phyloP scores from a whole-genome alignment of 2,113 vertebrate species.

The Misgurnus anguillicaudatus region DNA sequence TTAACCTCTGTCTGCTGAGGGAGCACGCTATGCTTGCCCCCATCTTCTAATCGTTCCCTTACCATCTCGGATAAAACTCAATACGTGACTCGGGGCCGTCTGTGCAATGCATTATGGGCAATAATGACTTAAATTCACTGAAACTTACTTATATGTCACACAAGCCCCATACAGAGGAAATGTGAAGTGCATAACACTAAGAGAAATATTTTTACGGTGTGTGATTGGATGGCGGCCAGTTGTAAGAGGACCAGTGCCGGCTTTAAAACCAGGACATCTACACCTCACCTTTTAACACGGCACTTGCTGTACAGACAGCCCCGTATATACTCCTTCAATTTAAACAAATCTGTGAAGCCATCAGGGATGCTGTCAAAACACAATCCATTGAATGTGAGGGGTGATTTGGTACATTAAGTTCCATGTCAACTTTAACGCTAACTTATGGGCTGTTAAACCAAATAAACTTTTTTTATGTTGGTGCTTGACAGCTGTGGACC shows the following conservation, averaged over 20 bases:
- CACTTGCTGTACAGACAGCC: constrained; percentile 9
- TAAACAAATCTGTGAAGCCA: constrained; percentile 6
- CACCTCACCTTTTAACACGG: not conserved
- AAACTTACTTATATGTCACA: not conserved
- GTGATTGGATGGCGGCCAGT: constrained; percentile 23
- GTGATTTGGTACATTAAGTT: constrained; percentile 16
- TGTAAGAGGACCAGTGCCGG: constrained; percentile 11
- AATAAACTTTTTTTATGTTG: not conserved
- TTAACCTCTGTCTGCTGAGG: not conserved
- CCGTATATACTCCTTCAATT: not conserved
- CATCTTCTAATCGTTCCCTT: constrained; percentile 14
- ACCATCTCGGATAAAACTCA: constrained; percentile 1
- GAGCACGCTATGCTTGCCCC: not conserved
- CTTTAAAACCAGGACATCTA: not conserved
- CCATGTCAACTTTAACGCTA: constrained; percentile 23
- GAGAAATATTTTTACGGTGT: constrained; percentile 5
- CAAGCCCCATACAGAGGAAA: not conserved
- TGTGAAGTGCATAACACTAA: not conserved
- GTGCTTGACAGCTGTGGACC: constrained; percentile 15
- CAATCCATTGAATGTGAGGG: not conserved
- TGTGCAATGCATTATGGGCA: constrained; percentile 2
- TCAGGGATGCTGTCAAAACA: constrained; percentile 8
- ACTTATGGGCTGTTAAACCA: not conserved
- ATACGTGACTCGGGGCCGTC: not conserved
- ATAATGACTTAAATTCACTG: not conserved